These are phyloP conservation scores for Prolemur simus DNA, from an alignment of 2,113 vertebrate species.

Conservation along the genomic window DNA sequence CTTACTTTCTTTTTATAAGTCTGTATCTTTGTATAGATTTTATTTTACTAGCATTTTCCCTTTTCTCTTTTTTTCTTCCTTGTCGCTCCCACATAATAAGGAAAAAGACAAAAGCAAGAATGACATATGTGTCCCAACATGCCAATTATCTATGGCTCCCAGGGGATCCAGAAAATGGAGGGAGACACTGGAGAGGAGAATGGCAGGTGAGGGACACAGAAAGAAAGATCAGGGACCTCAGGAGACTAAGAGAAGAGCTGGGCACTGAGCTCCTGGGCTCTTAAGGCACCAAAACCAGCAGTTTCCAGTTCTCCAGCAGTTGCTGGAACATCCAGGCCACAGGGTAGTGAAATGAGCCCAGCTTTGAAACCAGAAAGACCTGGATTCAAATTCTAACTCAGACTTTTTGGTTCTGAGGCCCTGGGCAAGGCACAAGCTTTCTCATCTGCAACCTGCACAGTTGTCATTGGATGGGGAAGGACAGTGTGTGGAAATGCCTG, in stretches of 20 bases:
- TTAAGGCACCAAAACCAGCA: background rate
- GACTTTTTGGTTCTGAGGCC: background rate
- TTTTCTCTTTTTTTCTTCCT: background rate
- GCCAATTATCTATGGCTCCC: conserved; percentile 15
- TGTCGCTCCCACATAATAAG: conserved; percentile 34
- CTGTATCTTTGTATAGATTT: background rate
- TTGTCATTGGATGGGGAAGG: background rate
- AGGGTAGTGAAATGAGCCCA: background rate
- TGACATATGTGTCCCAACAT: conserved; percentile 40
- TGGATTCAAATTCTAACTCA: background rate
- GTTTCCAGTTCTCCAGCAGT: background rate
- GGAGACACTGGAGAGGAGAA: background rate
- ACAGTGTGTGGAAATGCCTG: background rate
- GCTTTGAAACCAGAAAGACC: background rate
- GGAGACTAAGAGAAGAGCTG: background rate
- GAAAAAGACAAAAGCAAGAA: conserved; percentile 52
- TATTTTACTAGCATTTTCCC: conserved; percentile 25
- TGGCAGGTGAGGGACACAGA: background rate
- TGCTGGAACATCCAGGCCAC: background rate
- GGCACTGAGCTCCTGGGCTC: background rate
- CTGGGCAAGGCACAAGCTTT: background rate
- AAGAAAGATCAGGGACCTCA: background rate
- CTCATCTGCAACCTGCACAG: background rate
- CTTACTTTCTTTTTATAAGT: background rate
- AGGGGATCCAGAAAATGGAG: background rate